These are phyloP conservation scores for Rhogogaster chlorosoma DNA, from an alignment of 2,888 invertebrate species.

Conservation along the genomic window DNA sequence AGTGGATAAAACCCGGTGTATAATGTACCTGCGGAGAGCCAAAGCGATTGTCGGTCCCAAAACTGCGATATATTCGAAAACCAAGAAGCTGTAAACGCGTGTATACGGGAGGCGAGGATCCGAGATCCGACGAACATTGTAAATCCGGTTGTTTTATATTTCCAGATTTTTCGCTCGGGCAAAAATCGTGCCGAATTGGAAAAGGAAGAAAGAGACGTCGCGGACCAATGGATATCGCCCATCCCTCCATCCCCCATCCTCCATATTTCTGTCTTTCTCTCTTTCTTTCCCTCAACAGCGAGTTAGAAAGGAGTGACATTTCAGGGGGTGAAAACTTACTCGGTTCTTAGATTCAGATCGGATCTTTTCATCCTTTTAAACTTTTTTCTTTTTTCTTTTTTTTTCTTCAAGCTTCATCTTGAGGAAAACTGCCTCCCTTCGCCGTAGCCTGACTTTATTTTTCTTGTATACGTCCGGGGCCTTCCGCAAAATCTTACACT, in stretches of 20 bases:
- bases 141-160: neutral
- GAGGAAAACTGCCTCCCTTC: neutral
- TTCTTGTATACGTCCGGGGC: neutral
- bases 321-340: constrained; percentile 3
- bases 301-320: constrained; percentile 15
- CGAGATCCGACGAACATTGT: neutral
- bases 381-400: neutral
- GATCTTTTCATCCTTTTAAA: neutral
- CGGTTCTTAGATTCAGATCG: constrained; percentile 6
- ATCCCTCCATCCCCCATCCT: neutral
- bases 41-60: neutral
- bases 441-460: neutral
- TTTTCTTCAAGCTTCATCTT: neutral
- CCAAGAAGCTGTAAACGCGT: neutral
- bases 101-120: neutral
- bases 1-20: neutral
- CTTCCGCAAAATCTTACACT: neutral
- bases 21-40: neutral
- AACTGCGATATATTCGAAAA: neutral
- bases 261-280: neutral
- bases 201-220: neutral
- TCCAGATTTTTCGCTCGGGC: neutral
- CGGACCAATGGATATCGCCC: constrained; percentile 5
- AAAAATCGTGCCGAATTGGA: neutral
- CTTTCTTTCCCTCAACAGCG: neutral